These are phyloP conservation scores for Aurelia aurita DNA, from an alignment of 30 jellyfish, hydroid and myxozoan genomes.

Conservation along the genomic window DNA sequence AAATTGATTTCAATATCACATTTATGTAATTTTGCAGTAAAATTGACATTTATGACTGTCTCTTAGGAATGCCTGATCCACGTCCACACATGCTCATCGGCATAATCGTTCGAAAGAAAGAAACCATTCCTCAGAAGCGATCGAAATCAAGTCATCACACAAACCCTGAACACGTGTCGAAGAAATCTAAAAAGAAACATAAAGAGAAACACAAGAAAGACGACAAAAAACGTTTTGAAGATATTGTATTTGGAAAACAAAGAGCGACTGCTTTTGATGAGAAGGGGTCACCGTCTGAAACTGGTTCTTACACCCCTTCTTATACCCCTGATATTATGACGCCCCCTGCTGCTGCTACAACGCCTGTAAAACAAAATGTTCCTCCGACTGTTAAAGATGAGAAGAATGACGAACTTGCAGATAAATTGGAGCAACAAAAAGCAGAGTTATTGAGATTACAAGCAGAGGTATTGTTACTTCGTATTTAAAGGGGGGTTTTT, in stretches of 20 bases:
- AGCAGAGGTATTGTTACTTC: slow-evolving; percentile 41
- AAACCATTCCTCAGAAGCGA: slow-evolving; percentile 31
- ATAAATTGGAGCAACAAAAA: slow-evolving; percentile 69
- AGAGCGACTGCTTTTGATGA: slow-evolving; percentile 1
- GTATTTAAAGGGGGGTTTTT: too few species aligned
- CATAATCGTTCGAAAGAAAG: slow-evolving; percentile 72
- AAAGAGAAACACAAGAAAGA: slow-evolving; percentile 33
- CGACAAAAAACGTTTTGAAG: slow-evolving; percentile 52
- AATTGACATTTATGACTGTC: too few species aligned
- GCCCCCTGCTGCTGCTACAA: slow-evolving; percentile 36
- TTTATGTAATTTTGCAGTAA: too few species aligned
- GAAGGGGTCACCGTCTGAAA: slow-evolving; percentile 46
- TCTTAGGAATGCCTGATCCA: slow-evolving; percentile 92
- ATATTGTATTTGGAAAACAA: slow-evolving; percentile 60
- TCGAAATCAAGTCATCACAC: slow-evolving; percentile 61
- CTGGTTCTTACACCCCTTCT: slow-evolving; percentile 51
- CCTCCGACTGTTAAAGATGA: slow-evolving; percentile 26
- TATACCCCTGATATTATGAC: slow-evolving; percentile 58
- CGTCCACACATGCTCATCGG: slow-evolving; percentile 99
- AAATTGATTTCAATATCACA: too few species aligned
- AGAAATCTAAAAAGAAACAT: slow-evolving; percentile 53
- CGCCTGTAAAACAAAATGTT: slow-evolving; percentile 18
- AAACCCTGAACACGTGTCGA: slow-evolving; percentile 31
- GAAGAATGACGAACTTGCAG: slow-evolving; percentile 39
- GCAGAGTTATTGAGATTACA: slow-evolving; percentile 65